Conservation (phyloP, 2,888 invertebrate genomes). For the Pristionchus exspectatus region DNA sequence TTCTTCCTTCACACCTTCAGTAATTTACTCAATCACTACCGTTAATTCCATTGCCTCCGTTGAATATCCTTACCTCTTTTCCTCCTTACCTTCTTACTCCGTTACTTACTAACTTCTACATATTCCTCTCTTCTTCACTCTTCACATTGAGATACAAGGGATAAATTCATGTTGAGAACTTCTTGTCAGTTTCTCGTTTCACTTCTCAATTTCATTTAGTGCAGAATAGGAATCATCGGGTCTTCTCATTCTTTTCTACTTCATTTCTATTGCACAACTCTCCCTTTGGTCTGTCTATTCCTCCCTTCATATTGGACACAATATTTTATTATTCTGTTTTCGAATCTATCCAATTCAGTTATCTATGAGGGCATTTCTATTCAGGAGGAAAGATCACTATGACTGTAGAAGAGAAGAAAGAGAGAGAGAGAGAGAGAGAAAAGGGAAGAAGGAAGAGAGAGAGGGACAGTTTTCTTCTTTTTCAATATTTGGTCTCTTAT, state of each 20-base stretch:
- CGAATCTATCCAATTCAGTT: conserved; percentile 13
- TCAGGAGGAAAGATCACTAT: not conserved
- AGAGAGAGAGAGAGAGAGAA: too few species aligned
- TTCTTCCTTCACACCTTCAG: not conserved
- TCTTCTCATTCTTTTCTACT: not conserved
- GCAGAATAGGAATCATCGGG: not conserved
- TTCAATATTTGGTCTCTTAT: not conserved
- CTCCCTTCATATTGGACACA: not conserved
- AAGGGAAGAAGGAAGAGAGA: not conserved
- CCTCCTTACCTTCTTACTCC: not conserved
- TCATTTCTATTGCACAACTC: not conserved
- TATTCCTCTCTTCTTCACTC: not conserved
- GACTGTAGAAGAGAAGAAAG: not conserved
- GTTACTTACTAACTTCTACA: not conserved
- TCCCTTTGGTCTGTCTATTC: not conserved
- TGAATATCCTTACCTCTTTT: not conserved
- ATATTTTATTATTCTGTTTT: not conserved
- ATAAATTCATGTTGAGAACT: not conserved
- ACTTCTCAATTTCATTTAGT: conserved; percentile 9
- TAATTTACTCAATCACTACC: conserved; percentile 16
- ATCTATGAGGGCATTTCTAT: not conserved
- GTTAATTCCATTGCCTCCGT: not conserved
- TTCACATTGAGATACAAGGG: not conserved
- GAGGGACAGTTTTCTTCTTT: not conserved
- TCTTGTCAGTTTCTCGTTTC: conserved; percentile 10